These are phyloP conservation scores for Sula dactylatra DNA, from an alignment of 2,113 vertebrate species.

Conservation along the genomic window DNA sequence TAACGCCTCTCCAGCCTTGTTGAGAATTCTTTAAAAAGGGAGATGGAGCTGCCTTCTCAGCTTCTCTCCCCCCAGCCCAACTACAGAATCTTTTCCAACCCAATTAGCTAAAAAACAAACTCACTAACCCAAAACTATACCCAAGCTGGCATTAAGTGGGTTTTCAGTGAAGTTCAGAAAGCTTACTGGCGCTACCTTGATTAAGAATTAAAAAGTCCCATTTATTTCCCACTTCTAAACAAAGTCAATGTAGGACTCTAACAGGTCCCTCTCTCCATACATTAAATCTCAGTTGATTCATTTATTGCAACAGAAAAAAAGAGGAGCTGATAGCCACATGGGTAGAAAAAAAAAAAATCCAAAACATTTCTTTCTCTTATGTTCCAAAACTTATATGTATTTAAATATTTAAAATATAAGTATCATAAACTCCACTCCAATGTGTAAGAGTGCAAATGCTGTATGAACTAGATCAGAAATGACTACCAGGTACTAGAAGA, in stretches of 20 bases:
- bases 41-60: neutral
- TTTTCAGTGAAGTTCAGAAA: constrained; percentile 16
- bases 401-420: neutral
- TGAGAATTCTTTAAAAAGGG: neutral
- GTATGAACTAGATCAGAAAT: neutral
- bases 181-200: neutral
- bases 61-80: neutral
- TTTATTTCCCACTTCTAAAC: neutral
- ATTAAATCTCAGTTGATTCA: neutral
- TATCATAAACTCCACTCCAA: neutral
- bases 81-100: neutral
- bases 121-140: neutral
- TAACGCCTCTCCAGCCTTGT: neutral
- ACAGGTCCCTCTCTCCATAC: neutral
- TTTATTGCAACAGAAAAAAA: neutral
- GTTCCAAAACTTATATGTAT: neutral
- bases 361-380: neutral
- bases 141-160: neutral
- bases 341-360: neutral
- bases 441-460: neutral
- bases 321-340: neutral
- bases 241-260: neutral
- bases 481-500: neutral
- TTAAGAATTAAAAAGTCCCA: neutral
- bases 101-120: neutral